phyloP scores from a whole-genome alignment of 1,140 invertebrate species.

The Drusus annulatus region DNA sequence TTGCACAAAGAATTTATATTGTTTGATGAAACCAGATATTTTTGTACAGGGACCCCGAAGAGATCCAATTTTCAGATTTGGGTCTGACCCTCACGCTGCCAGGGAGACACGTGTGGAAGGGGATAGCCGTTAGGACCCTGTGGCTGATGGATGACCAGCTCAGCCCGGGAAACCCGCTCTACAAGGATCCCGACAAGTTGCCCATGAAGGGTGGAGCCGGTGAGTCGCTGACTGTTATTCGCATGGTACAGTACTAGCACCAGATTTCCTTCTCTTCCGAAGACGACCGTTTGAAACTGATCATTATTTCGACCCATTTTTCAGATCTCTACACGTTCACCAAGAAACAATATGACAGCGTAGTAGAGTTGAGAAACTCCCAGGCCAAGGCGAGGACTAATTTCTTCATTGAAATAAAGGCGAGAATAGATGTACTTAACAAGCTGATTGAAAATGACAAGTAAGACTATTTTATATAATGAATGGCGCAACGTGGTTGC shows the following conservation, averaged over 20 bases:
- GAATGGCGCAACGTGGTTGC: too few species aligned
- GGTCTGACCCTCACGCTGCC: constrained; percentile 50
- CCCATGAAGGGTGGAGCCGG: not conserved
- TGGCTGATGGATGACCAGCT: constrained; percentile 51
- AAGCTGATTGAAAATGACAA: constrained; percentile 64
- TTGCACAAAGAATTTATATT: too few species aligned
- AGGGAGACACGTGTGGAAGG: constrained; percentile 47
- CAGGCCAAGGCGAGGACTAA: constrained; percentile 63
- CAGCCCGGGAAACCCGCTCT: constrained; percentile 30
- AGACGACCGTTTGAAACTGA: too few species aligned
- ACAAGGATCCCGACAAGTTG: constrained; percentile 43
- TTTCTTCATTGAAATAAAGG: constrained; percentile 64
- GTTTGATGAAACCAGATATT: too few species aligned
- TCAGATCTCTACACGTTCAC: constrained; percentile 67
- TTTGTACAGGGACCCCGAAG: not conserved
- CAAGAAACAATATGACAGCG: constrained; percentile 63
- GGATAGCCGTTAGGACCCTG: constrained; percentile 35
- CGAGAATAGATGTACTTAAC: constrained; percentile 64
- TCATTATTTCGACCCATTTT: constrained; percentile 15
- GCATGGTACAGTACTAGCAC: too few species aligned
- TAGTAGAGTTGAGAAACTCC: constrained; percentile 63
- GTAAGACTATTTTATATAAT: constrained; percentile 60
- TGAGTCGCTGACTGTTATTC: not conserved
- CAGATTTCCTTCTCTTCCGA: too few species aligned
- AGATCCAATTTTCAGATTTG: constrained; percentile 47